phyloP scores from a whole-genome alignment of 92 coral and sea anemone genomes.

The Parazoanthus atlanticus region DNA sequence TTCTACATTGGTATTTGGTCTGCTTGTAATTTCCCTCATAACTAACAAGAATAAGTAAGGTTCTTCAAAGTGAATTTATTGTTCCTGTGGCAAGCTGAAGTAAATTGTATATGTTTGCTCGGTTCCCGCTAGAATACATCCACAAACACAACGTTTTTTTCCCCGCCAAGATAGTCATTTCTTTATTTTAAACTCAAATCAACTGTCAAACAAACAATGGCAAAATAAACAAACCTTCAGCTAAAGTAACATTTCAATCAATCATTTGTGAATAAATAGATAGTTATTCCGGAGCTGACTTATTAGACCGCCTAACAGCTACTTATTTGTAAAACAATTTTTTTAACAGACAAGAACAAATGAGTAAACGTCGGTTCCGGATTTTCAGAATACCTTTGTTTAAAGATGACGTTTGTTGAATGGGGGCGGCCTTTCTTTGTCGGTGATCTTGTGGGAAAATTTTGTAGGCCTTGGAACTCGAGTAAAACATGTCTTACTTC shows the following conservation, averaged over 20 bases:
- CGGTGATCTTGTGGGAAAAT: constrained; percentile 3
- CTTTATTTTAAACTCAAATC: constrained; percentile 19
- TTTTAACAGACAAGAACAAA: not conserved
- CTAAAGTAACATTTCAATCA: not conserved
- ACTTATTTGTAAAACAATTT: no score
- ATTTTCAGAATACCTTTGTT: constrained; percentile 14
- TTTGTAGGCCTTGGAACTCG: not conserved
- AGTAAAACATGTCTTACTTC: not conserved
- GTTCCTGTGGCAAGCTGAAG: not conserved
- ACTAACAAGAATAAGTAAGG: constrained; percentile 26
- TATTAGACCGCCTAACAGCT: not conserved
- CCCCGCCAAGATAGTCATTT: constrained; percentile 18
- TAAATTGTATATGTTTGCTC: not conserved
- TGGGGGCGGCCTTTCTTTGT: constrained; percentile 1
- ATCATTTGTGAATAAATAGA: not conserved
- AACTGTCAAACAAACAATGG: not conserved
- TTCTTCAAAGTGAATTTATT: constrained; percentile 23
- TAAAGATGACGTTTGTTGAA: constrained; percentile 1
- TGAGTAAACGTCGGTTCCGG: constrained; percentile 3
- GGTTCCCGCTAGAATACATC: constrained; percentile 21
- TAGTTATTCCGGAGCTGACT: constrained; percentile 1
- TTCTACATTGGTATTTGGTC: not conserved
- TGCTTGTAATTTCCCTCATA: constrained; percentile 18
- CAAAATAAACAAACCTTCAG: not conserved
- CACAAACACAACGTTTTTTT: constrained; percentile 15